These are phyloP conservation scores for Jacana jacana DNA, from an alignment of 2,113 vertebrate genomes.

Conservation along the genomic window DNA sequence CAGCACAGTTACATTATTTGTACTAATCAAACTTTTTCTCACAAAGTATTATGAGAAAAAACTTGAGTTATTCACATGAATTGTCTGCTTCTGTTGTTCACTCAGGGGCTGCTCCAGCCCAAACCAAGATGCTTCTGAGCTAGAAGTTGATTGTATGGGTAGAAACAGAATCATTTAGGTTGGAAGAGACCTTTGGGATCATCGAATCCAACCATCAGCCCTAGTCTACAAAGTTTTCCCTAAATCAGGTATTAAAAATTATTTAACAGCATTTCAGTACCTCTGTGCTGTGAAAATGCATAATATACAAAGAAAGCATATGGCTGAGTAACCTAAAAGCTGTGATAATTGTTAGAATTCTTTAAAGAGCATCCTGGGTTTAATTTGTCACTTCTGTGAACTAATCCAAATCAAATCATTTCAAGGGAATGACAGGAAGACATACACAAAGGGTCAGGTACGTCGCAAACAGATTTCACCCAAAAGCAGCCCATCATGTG, in stretches of 20 bases:
- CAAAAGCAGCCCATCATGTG: neutral
- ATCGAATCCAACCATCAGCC: too few relatives aligned
- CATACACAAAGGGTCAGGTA: neutral
- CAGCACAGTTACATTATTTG: too few relatives aligned
- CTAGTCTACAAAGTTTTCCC: too few relatives aligned
- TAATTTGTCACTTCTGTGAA: neutral
- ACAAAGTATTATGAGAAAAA: neutral
- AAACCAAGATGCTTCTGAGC: neutral
- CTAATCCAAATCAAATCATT: neutral
- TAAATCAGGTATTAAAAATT: too few relatives aligned
- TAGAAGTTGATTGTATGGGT: neutral
- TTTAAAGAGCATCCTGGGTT: neutral
- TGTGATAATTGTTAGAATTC: neutral
- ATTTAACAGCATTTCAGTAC: neutral
- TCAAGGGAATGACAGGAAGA: neutral
- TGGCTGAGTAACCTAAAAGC: neutral
- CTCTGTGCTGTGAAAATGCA: neutral
- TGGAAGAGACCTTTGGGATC: too few relatives aligned
- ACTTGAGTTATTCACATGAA: neutral
- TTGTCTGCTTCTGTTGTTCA: neutral
- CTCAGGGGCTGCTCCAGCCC: too few relatives aligned
- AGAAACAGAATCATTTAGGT: too few relatives aligned
- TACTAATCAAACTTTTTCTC: neutral
- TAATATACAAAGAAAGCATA: neutral
- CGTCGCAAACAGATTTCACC: neutral